A percentile compares a stretch with the other conserved stretches of the same genome.
phyloP scores from a whole-genome alignment of 2,888 invertebrate species.

The Branchellion lobata region DNA sequence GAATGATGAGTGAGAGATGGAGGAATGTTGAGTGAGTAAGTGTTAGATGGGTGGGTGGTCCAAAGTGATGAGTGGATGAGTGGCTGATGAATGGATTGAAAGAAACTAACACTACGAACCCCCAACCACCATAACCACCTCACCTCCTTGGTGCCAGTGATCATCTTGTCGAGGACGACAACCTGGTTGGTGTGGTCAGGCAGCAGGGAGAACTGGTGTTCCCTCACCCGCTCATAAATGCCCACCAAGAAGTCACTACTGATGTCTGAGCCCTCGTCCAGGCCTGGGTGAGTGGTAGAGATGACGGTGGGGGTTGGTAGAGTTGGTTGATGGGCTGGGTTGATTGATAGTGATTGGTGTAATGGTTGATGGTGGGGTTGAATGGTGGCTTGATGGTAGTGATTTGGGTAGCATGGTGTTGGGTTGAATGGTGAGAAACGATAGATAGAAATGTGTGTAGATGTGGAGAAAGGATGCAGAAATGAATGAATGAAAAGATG shows the following conservation, averaged over 20 bases:
- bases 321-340: not conserved
- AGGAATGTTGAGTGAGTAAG: not conserved
- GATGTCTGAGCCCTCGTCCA: conserved; percentile 91
- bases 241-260: conserved; percentile 87
- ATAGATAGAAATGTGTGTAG: too few relatives aligned
- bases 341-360: not conserved
- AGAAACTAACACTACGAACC: too few relatives aligned
- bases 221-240: conserved; percentile 91
- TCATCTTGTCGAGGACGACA: conserved; percentile 94
- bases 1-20: too few relatives aligned
- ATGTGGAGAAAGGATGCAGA: too few relatives aligned
- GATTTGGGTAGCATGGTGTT: too few relatives aligned
- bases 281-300: conserved; percentile 64
- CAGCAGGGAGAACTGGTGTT: conserved; percentile 90
- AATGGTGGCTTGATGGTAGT: not conserved
- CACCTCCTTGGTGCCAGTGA: conserved; percentile 93
- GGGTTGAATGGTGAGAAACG: not conserved
- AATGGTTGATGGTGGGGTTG: not conserved
- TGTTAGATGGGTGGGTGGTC: too few relatives aligned
- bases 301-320: not conserved
- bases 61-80: too few relatives aligned
- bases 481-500: too few relatives aligned
- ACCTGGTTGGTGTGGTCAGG: conserved; percentile 92
- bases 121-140: too few relatives aligned
- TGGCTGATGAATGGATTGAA: too few relatives aligned